Evolutionary conservation across 2,113 vertebrate species (phyloP), one percentile per base, ranked within the genome.

Genomic region (Megaleporinus macrocephalus): DNA sequence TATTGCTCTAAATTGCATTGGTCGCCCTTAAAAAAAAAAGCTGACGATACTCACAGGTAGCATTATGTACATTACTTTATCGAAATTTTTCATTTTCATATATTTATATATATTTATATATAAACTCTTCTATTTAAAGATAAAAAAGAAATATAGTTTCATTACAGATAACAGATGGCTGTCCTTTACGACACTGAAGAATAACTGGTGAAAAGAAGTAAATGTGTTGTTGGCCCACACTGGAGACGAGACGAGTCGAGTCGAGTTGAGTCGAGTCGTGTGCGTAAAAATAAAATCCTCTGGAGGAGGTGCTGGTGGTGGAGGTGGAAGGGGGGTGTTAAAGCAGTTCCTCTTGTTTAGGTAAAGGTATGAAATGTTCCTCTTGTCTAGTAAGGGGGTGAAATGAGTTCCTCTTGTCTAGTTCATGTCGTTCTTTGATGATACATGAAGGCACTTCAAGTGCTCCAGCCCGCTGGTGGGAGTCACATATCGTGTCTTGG

Each of bases 1-100:
- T 61, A 86, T 79, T 70, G 84, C 85, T 91, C 77, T 87, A 87
- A 89, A 93, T 92, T 93, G 90, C 93, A 92, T 91, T 91, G 89
- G 89, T 93, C 91, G 90, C 88, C 90, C 91, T 86, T 44, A 44
- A 41, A 79, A 65, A 88, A 93, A 36, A 36, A 36, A 36, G 80
- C 86, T 85, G 90, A 85, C 79, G 86, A 84, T 85, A 88, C 76
- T 78, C 86, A 92, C 88, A 89, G 63, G 72, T 92, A 83, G 83
- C 83, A 76, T 53, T 87, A 90, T 92, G 86, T 93, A 93, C 90
- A 94, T 89, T 86, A 92, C 51, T 81, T 84, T 70, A 87, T 79
- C 36, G 81, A 83, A 89, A 44, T 10, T 44, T 44, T 7, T 36
- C 33, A 36, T 82, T 86, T 86, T 89, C 36, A 86, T 89, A 90